These are phyloP conservation scores for Strigamia crassipes DNA, from an alignment of 2,888 invertebrate species.

Conservation along the genomic window DNA sequence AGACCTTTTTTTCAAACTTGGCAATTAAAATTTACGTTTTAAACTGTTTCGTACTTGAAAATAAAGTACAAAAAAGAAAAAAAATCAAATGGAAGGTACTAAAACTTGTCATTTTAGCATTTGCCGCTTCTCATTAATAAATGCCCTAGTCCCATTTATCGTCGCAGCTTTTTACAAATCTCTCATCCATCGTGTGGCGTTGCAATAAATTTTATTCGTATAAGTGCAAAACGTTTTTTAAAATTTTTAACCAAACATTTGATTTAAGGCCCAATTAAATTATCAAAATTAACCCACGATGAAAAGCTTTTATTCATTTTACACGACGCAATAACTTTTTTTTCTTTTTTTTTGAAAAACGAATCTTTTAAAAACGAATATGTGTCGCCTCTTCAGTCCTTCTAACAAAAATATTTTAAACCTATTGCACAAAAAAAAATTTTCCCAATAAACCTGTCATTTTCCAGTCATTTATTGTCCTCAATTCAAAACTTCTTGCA, in stretches of 20 bases:
- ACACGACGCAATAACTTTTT: background rate
- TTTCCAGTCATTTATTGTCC: background rate
- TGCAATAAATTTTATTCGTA: conserved; percentile 18
- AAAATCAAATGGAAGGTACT: background rate
- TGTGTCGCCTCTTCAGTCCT: background rate
- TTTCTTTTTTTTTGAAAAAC: background rate
- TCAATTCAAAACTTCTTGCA: background rate
- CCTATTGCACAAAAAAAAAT: background rate
- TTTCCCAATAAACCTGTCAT: conserved; percentile 14
- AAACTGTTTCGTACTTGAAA: background rate
- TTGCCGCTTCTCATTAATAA: conserved; percentile 13
- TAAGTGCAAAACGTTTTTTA: background rate
- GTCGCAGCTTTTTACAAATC: conserved; percentile 19
- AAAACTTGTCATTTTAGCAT: conserved; percentile 26
- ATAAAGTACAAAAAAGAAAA: background rate
- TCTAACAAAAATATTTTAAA: background rate
- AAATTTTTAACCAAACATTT: conserved; percentile 28
- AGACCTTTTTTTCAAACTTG: background rate
- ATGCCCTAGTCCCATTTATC: conserved; percentile 25
- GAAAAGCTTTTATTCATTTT: conserved; percentile 8
- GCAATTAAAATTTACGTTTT: conserved; percentile 2
- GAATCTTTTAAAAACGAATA: background rate
- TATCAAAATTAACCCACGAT: conserved; percentile 15
- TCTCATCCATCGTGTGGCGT: conserved; percentile 18
- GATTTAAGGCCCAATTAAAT: conserved; percentile 34